Percentiles rank a stretch among this genome's conserved stretches.
These are phyloP conservation scores for Aphelenchoides bicaudatus DNA, from an alignment of 2,888 invertebrate genomes.

Conservation along the genomic window DNA sequence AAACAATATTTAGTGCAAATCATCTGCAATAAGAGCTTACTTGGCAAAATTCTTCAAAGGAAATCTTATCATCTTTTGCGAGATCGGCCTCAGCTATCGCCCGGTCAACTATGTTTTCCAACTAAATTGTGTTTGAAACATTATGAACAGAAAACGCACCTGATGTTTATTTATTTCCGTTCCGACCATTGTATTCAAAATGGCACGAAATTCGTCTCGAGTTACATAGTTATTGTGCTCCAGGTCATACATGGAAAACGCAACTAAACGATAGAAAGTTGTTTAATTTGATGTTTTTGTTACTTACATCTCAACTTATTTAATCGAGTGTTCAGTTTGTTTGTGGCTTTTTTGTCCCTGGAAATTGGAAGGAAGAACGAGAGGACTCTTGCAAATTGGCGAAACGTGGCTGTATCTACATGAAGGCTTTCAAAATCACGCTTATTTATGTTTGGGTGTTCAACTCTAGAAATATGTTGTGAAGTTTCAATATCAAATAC, in stretches of 20 bases:
- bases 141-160: neutral
- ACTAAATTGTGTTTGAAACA: constrained; percentile 52
- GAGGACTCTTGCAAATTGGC: constrained; percentile 91
- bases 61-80: constrained; percentile 91
- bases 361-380: constrained; percentile 86
- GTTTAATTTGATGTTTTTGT: neutral
- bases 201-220: constrained; percentile 77
- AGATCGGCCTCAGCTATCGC: constrained; percentile 95
- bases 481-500: too few species aligned
- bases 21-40: too few species aligned
- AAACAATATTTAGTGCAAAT: too few species aligned
- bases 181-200: constrained; percentile 76
- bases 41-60: constrained; percentile 83
- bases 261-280: constrained; percentile 62
- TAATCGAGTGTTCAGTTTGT: constrained; percentile 79
- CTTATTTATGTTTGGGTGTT: constrained; percentile 1
- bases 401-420: constrained; percentile 75
- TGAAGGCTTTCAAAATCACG: constrained; percentile 7
- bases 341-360: constrained; percentile 80
- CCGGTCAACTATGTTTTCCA: constrained; percentile 86
- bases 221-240: constrained; percentile 78
- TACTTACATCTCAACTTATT: constrained; percentile 86
- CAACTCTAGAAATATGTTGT: constrained; percentile 8
- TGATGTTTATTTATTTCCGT: constrained; percentile 78
- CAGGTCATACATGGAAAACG: constrained; percentile 98